These are phyloP conservation scores for Thelaira solivaga DNA, from an alignment of 2,888 invertebrate genomes.

Conservation along the genomic window DNA sequence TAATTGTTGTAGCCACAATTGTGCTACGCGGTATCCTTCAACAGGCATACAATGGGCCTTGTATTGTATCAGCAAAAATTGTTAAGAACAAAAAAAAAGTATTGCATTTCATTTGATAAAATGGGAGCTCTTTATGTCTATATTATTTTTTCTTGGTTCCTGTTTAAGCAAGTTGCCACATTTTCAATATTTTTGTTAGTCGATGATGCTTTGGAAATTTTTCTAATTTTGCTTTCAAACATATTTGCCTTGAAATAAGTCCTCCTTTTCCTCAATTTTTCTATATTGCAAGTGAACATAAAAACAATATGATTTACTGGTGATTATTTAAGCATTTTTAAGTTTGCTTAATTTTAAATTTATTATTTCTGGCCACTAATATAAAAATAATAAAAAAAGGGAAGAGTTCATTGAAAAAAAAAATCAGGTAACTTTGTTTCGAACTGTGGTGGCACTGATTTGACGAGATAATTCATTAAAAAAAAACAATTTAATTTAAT, in stretches of 20 bases:
- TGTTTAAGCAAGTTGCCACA: slow-evolving; percentile 12
- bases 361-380: too few species aligned
- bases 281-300: too few species aligned
- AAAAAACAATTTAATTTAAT: slow-evolving; percentile 63
- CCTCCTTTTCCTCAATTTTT: too few species aligned
- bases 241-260: too few species aligned
- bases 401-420: too few species aligned
- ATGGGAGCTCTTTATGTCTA: slow-evolving; percentile 33
- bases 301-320: too few species aligned
- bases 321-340: too few species aligned
- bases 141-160: background rate
- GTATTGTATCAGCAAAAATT: slow-evolving; percentile 17
- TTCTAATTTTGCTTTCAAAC: too few species aligned
- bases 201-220: background rate
- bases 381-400: too few species aligned
- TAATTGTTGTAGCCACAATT: slow-evolving; percentile 36
- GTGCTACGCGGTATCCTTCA: slow-evolving; percentile 45
- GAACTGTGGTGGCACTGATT: slow-evolving; percentile 40
- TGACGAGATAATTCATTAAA: slow-evolving; percentile 62
- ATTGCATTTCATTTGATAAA: slow-evolving; percentile 56
- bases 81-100: slow-evolving; percentile 50
- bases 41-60: slow-evolving; percentile 16
- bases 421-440: too few species aligned
- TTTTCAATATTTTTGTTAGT: background rate
- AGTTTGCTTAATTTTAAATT: too few species aligned